Evolutionary conservation across 2,888 invertebrate genomes (phyloP).

Genomic region (Mechanitis mazaeus): DNA sequence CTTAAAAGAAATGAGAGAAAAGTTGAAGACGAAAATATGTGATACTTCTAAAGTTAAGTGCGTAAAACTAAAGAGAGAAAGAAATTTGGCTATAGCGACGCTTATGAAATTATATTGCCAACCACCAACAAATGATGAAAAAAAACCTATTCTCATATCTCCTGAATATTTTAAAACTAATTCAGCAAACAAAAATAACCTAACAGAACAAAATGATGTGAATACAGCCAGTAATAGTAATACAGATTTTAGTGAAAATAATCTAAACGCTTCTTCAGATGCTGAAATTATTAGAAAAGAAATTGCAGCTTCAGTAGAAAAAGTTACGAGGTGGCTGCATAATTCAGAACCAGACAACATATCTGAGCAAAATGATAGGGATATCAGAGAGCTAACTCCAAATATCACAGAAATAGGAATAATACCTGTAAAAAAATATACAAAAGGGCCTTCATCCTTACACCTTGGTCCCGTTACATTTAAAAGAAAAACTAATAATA

Average conservation of each 20-base stretch:
- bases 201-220: constrained; percentile 1
- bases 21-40: constrained; percentile 44
- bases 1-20: constrained; percentile 31
- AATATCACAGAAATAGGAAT: background rate
- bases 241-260: constrained; percentile 2
- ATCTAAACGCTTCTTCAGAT: background rate
- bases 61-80: constrained; percentile 38
- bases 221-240: background rate
- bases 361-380: background rate
- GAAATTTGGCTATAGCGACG: constrained; percentile 52
- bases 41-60: constrained; percentile 35
- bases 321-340: constrained; percentile 35
- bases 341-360: constrained; percentile 9
- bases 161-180: constrained; percentile 42
- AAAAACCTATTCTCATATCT: constrained; percentile 39
- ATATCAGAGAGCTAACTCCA: background rate
- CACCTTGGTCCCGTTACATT: constrained; percentile 33
- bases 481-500: constrained; percentile 25
- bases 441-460: constrained; percentile 6
- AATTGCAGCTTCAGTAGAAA: constrained; percentile 29
- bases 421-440: constrained; percentile 5
- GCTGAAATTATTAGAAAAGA: constrained; percentile 16
- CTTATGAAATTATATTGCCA: constrained; percentile 45
- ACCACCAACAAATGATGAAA: constrained; percentile 12
- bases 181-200: background rate